Percentiles rank a stretch among this genome's conserved stretches.
These are phyloP conservation scores for Anguilla rostrata DNA, from an alignment of 2,113 vertebrate genomes.

Conservation along the genomic window DNA sequence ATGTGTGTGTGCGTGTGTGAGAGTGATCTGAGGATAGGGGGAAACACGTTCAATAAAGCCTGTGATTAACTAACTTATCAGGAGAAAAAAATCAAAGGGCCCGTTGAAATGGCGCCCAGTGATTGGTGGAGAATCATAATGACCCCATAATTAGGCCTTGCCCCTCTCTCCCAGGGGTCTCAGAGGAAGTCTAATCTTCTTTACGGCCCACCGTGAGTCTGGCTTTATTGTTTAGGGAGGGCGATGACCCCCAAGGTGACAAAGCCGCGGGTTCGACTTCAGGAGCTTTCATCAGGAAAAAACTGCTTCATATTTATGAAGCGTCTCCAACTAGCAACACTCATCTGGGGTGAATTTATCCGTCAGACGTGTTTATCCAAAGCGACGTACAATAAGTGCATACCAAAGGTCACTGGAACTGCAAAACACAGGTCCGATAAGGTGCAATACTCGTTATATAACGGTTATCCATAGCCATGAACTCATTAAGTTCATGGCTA, in stretches of 20 bases:
- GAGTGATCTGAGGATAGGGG: neutral
- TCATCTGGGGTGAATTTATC: too few relatives aligned
- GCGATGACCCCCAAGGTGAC: neutral
- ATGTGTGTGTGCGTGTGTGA: neutral
- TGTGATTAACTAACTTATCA: constrained; percentile 16
- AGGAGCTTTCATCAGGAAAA: too few relatives aligned
- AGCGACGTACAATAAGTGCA: too few relatives aligned
- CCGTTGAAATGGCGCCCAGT: constrained; percentile 13
- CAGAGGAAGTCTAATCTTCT: neutral
- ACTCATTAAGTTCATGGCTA: too few relatives aligned
- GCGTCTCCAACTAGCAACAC: too few relatives aligned
- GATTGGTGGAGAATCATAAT: neutral
- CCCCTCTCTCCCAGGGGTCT: neutral
- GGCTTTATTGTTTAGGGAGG: constrained; percentile 18
- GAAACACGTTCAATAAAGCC: neutral
- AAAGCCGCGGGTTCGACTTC: neutral
- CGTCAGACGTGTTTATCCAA: too few relatives aligned
- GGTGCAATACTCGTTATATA: too few relatives aligned
- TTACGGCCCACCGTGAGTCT: neutral
- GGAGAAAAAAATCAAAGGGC: constrained; percentile 3
- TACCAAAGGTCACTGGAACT: too few relatives aligned
- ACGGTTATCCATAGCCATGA: too few relatives aligned
- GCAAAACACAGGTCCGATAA: too few relatives aligned
- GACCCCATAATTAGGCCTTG: neutral
- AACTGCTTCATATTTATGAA: too few relatives aligned